Evolutionary conservation across 2,113 vertebrate species (phyloP), one percentile per base, ranked within the genome.

Genomic region (Otolemur garnettii): DNA sequence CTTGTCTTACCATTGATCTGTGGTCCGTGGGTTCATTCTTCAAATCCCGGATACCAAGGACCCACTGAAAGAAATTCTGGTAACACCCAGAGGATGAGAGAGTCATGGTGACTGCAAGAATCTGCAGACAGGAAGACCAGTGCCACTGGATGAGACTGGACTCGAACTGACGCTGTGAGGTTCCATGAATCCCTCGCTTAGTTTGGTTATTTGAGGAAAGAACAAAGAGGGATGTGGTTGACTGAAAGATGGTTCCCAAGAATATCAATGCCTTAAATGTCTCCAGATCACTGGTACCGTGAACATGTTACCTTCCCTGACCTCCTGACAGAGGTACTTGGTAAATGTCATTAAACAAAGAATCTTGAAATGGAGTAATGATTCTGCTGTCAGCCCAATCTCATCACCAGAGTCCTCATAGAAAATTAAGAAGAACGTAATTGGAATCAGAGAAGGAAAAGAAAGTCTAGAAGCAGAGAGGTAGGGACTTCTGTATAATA

Each of bases 31-130:
- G 38, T 38, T 38, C 38, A 38, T 38, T 38, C 38, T 38, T 38
- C 38, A 38, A 38, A 38, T 38, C 38, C 38, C 38, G 38, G 38
- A 38, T 38, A 38, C 38, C 38, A 38, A 38, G 38, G 38, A 38
- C 38, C 38, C 38, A 38, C 38, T 4, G 38, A 38, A 38, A 38
- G 38, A 38, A 38, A 38, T 38, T 38, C 38, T 4, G 4, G 38
- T 38, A 72, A n/a, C 0, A 50, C 0, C 11, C 5, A 84, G 1
- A 28, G 42, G 13, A 77, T 24, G 19, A 12, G n/a, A 14, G 55
- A 87, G 71, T 2, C 1, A 35, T 72, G 0, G 7, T 71, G 17
- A 33, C 1, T 74, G 26, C 69, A 3, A 17, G 0, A 30, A 8
- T 77, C 74, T 72, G 28, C 19, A 28, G 12, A 85, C 30, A 78